Percentiles rank a stretch among this genome's conserved stretches.
Evolutionary conservation across 2,113 vertebrate species (phyloP).

Genomic region (Orthonyx spaldingii): DNA sequence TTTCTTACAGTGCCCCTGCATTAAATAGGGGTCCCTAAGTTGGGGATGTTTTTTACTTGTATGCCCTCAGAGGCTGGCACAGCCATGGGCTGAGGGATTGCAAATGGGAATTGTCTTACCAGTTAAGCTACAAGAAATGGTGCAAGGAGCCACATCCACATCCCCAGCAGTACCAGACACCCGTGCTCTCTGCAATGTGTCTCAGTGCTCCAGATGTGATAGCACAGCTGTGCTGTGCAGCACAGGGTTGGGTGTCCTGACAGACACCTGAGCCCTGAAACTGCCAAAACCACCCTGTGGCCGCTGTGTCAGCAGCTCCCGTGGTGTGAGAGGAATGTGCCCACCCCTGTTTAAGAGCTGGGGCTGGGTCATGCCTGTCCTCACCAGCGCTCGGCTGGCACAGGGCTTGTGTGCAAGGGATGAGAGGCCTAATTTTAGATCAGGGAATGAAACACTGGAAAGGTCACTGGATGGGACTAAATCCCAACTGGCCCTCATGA

Average conservation of each 20-base stretch:
- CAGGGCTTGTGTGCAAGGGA: not conserved
- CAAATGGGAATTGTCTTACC: not conserved
- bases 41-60: accelerated
- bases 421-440: conserved; percentile 10
- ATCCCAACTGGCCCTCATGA: not conserved
- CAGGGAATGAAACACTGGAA: not conserved
- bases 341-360: not conserved
- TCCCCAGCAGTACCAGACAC: not conserved
- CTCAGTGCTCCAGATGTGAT: not conserved
- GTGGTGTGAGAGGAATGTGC: not conserved
- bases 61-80: not conserved
- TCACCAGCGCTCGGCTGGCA: not conserved
- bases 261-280: not conserved
- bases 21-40: not conserved
- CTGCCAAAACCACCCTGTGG: not conserved
- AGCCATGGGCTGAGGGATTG: not conserved
- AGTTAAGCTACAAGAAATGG: not conserved
- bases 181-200: accelerated
- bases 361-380: not conserved
- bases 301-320: accelerated
- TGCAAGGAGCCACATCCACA: not conserved
- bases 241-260: not conserved
- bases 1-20: not conserved
- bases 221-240: not conserved
- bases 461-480: not conserved